Conservation (phyloP, 2,797 vertebrate species). For the Halcyon smyrnensis region DNA sequence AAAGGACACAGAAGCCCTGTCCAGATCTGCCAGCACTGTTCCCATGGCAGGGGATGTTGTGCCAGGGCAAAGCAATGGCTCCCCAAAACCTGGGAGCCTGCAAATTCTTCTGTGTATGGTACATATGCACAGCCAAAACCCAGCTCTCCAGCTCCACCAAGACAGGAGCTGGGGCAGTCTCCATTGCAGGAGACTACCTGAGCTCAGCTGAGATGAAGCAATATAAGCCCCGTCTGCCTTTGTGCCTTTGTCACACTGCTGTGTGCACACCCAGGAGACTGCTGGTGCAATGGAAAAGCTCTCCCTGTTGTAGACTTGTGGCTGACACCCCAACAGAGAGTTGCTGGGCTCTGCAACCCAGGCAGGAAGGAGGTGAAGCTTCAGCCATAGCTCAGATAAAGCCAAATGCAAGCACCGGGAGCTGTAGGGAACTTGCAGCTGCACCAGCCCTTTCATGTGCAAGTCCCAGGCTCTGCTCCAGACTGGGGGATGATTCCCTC, state of each 20-base stretch:
- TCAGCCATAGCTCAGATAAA: background rate
- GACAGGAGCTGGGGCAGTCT: background rate
- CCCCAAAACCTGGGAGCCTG: background rate
- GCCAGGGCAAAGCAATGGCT: background rate
- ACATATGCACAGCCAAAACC: background rate
- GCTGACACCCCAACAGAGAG: background rate
- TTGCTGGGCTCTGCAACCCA: background rate
- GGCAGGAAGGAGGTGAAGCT: background rate
- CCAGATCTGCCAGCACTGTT: background rate
- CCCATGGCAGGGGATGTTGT: too few species aligned
- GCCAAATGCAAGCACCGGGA: background rate
- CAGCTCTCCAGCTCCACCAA: fast-evolving
- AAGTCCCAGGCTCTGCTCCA: background rate
- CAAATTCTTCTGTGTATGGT: fast-evolving
- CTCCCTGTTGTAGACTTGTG: background rate
- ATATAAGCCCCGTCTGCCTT: fast-evolving
- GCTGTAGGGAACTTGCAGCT: background rate
- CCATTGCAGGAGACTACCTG: background rate
- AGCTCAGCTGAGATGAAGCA: background rate
- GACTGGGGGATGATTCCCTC: background rate
- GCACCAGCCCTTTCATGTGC: background rate
- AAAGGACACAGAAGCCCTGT: background rate
- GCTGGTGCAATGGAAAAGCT: background rate
- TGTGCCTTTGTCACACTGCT: background rate
- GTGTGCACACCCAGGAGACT: background rate